Base-by-base conservation (phyloP, 2,797 vertebrate genomes). In the Pangasius djambal region DNA sequence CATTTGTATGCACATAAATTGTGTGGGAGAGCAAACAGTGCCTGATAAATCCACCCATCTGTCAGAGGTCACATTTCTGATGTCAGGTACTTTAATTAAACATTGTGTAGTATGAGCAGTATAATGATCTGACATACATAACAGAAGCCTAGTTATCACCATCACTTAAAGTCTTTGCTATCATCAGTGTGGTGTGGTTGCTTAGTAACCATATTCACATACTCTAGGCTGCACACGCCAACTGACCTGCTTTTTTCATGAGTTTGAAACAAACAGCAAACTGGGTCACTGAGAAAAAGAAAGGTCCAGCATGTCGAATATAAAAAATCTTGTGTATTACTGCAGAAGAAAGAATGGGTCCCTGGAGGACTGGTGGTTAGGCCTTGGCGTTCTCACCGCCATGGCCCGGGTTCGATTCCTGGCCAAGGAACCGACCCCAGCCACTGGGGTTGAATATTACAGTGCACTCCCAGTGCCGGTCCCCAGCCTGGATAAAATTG, bases 151-250 rank as follows among this genome's bases (percentile, higher is more conserved):
- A 40, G 69, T 86, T 59, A 44, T 25, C 70, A 75, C 37, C 22
- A 86, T 86, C 52, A 61, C 55, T 28, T 74, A 28, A 67, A 72
- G 22, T 59, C 25, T 75, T 70, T 88, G 79, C 52, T 82, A n/a
- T 88, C 25, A 88, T 70, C 77, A 59, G 63, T 69, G 77, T 81
- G 59, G 22, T 65, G 34, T 70, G 61, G 65, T 82, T 70, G 78
- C 77, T 83, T 88, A 44, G 87, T 59, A 81, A 81, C 63, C 25
- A 70, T 81, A 83, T 81, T 69, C 63, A 59, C 37, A 88, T 70
- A 69, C 55, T 79, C 40, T 12, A 84, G 81, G 55, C 57, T 74
- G 69, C 85, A 86, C 34, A 75, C 8, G 1, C 67, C 69, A 75
- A 59, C 61, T 59, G 70, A 61, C 85, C 55, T 57, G 83, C 83